Percentiles rank a stretch among this genome's conserved stretches.
These are phyloP conservation scores for Ophiothrix spiculata DNA, from an alignment of 35 echinoderm and acorn worm genomes.

Conservation along the genomic window DNA sequence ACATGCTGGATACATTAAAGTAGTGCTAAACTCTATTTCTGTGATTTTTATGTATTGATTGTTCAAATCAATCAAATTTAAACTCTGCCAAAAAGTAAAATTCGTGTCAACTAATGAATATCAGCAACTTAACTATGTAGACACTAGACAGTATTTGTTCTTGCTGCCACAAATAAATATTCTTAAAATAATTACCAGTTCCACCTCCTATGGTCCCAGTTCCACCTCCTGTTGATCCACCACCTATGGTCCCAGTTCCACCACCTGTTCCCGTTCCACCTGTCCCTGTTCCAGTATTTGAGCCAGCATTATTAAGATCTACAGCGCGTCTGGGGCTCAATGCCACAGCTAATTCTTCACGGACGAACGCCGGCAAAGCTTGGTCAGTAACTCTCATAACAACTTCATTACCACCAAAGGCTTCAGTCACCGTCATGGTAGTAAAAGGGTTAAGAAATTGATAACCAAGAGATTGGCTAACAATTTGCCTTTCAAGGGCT, in stretches of 20 bases:
- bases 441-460: slow-evolving; percentile 19
- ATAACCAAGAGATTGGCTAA: slow-evolving; percentile 48
- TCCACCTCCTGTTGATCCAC: not conserved
- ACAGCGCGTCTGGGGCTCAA: not conserved
- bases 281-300: no score
- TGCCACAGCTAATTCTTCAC: not conserved
- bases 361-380: not conserved
- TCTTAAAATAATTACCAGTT: not conserved
- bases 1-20: no score
- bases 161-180: not conserved
- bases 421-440: not conserved
- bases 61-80: no score
- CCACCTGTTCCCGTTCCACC: not conserved
- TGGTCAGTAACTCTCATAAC: not conserved
- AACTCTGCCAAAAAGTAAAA: no score
- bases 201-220: not conserved
- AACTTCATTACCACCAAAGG: not conserved
- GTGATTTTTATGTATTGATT: no score
- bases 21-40: no score
- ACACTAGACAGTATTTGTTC: not conserved
- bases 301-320: not conserved
- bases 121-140: no score
- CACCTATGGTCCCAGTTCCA: not conserved
- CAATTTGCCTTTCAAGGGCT: slow-evolving; percentile 37
- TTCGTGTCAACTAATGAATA: no score